Evolutionary conservation across 2,797 vertebrate species (phyloP), one percentile per base, ranked within the genome.

Genomic region (Phalloptychus januarius): DNA sequence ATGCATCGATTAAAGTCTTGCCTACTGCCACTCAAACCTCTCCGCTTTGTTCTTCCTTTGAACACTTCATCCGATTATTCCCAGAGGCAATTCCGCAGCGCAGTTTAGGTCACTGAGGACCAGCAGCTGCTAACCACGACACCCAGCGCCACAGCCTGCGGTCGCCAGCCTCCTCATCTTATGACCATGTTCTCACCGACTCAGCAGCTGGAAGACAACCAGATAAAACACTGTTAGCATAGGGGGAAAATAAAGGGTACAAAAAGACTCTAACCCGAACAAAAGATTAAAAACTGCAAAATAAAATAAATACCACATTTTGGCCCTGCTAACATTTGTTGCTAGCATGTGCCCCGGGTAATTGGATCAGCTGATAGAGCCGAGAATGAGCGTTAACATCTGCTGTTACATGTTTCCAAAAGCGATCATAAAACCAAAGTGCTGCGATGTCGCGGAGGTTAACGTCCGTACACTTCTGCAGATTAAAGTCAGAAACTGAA

Each of bases 171-270:
- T 79, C 61, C 42, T 33, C 79, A 76, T 89, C 89, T 76, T 79
- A 86, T 90, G 82, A 86, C 75, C 84, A 81, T 88, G 88, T 87
- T 38, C 84, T 92, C 88, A 74, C 54, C 81, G 86, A 87, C 74
- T 86, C 90, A 87, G 89, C 89, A 77, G 56, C 90, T 89, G 87
- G 67, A 88, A 86, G 36, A 75, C 44, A 87, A 78, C 0, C 36
- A 83, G 44, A 87, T 72, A 81, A 85, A 82, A 83, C 72, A 71
- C 3, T 76, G 77, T 88, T 74, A 82, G 71, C 69, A 7, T 18
- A 1, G 7, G 7, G 48, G 23, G 2, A 23, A 8, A 44, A 12
- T 18, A 46, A 69, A 67, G 42, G 40, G 56, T 8, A 63, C 5
- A 4, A 28, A 63, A 50, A 45, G 72, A 45, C 75, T 0, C 5